Conservation (phyloP, 2,113 vertebrate genomes). For the Oncorhynchus keta region DNA sequence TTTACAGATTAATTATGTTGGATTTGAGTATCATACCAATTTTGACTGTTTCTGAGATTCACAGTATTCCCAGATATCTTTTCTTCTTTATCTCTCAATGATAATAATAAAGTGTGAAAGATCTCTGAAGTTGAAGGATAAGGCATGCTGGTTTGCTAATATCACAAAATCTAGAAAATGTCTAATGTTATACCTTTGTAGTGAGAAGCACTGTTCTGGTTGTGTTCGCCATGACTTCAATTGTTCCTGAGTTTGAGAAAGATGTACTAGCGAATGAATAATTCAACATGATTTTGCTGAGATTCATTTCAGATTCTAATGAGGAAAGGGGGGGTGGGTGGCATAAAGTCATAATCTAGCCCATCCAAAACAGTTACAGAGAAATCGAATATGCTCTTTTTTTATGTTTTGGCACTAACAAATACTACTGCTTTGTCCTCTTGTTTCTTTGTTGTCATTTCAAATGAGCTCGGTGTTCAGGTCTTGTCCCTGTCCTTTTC, state of each 20-base stretch:
- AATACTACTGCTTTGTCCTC: constrained; percentile 2
- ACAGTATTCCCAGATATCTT: neutral
- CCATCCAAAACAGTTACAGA: neutral
- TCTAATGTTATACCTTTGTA: constrained; percentile 10
- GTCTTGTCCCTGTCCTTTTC: neutral
- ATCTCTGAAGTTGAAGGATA: constrained; percentile 21
- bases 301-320: constrained; percentile 11
- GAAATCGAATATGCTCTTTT: neutral
- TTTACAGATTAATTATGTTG: constrained; percentile 8
- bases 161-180: constrained; percentile 7
- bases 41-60: constrained; percentile 16
- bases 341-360: constrained; percentile 14
- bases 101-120: constrained; percentile 13
- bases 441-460: constrained; percentile 18
- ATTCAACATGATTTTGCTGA: constrained; percentile 14
- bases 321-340: neutral
- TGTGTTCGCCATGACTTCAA: neutral
- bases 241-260: constrained; percentile 9
- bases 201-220: constrained; percentile 16
- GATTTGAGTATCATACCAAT: constrained; percentile 5
- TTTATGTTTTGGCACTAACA: neutral
- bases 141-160: constrained; percentile 4
- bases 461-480: constrained; percentile 22
- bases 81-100: constrained; percentile 9
- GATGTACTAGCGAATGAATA: constrained; percentile 16